Evolutionary conservation across 2,113 vertebrate species (phyloP).

Genomic region (Myotis davidii): DNA sequence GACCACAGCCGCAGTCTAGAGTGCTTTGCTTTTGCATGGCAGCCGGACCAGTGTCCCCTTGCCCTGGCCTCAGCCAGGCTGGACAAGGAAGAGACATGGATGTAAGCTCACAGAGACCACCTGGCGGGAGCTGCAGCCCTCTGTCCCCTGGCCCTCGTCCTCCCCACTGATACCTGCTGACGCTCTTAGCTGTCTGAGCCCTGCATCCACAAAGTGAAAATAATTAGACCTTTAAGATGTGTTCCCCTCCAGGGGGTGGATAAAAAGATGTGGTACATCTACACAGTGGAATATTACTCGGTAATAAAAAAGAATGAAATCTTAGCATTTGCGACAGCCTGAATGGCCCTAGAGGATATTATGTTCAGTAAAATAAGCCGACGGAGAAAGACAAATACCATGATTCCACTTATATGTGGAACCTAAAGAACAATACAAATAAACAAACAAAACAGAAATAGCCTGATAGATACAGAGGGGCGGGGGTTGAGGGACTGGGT

Average conservation of each 20-base stretch:
- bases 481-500: background rate
- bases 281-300: no score
- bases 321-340: background rate
- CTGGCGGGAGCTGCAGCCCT: background rate
- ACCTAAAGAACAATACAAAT: background rate
- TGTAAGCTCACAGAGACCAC: background rate
- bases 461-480: background rate
- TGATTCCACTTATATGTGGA: background rate
- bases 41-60: background rate
- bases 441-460: background rate
- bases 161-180: no score
- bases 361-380: background rate
- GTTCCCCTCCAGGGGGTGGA: no score
- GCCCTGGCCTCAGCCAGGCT: background rate
- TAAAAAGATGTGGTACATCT: no score
- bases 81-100: background rate
- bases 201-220: background rate
- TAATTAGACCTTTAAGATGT: background rate
- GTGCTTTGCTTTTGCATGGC: background rate
- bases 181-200: conserved; percentile 43
- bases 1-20: background rate
- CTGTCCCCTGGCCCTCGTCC: accelerated
- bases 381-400: background rate
- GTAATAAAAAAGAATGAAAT: background rate
- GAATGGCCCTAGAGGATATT: background rate